Evolutionary conservation across 2,797 vertebrate genomes (phyloP).

Genomic region (Lepus townsendii): DNA sequence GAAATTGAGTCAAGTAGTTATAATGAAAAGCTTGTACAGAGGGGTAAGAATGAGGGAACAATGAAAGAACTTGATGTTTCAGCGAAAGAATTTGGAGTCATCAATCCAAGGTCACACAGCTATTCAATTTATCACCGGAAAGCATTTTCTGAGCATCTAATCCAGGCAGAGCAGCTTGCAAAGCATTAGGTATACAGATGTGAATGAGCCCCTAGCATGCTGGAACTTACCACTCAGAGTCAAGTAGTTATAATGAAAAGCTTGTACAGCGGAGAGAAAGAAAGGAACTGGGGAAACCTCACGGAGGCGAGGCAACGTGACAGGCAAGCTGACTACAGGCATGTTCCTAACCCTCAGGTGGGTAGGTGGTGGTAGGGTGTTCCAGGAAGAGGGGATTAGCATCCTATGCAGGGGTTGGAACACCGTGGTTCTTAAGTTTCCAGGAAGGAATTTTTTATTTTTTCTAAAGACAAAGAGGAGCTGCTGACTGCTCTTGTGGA

Average conservation of each 20-base stretch:
- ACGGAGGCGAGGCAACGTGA: no score
- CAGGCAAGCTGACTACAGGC: neutral
- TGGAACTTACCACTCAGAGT: neutral
- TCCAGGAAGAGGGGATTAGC: neutral
- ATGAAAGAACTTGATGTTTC: neutral
- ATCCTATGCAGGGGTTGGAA: neutral
- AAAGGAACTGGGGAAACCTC: neutral
- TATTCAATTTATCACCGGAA: neutral
- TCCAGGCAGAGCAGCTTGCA: neutral
- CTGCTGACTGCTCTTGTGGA: neutral
- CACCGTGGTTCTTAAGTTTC: neutral
- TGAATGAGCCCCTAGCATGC: neutral
- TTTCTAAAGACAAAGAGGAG: neutral
- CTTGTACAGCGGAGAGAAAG: neutral
- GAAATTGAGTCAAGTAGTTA: neutral
- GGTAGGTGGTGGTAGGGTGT: accelerated
- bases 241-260: no score
- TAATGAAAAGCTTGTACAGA: neutral
- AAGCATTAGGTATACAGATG: neutral
- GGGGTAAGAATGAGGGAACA: neutral
- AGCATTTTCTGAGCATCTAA: neutral
- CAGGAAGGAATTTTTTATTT: neutral
- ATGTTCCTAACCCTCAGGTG: neutral
- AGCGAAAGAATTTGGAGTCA: neutral
- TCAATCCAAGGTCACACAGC: neutral